These are phyloP conservation scores for Sigmodon hispidus DNA, from an alignment of 2,113 vertebrate species.

Conservation along the genomic window DNA sequence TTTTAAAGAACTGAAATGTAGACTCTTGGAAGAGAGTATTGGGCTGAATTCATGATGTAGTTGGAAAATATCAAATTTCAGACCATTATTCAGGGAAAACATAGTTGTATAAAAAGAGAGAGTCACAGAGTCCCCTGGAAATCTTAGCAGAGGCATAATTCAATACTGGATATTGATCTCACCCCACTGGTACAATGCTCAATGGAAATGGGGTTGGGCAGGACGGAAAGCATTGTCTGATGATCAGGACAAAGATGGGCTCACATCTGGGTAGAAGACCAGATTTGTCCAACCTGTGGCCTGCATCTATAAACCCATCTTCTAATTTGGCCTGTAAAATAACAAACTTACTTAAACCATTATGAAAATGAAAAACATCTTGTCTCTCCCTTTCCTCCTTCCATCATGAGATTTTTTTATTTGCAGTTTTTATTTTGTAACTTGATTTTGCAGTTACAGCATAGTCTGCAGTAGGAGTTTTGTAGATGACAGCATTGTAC, in stretches of 20 bases:
- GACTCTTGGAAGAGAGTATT: background rate
- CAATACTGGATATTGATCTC: background rate
- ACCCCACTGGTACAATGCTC: background rate
- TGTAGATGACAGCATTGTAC: background rate
- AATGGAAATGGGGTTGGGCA: background rate
- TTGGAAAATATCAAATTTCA: constrained; percentile 40
- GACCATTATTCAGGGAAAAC: background rate
- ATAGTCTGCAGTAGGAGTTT: background rate
- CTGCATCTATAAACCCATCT: background rate
- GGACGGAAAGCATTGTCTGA: background rate
- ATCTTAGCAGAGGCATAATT: background rate
- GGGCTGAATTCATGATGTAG: background rate
- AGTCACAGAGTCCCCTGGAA: background rate
- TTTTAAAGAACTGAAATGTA: background rate
- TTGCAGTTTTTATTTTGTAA: background rate
- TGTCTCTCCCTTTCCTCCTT: background rate
- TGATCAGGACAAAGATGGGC: background rate
- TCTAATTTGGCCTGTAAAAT: background rate
- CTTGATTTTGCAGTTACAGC: background rate
- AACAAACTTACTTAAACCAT: background rate
- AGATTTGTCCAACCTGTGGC: background rate
- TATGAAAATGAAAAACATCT: background rate
- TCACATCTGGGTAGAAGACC: too few species aligned
- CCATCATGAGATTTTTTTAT: background rate
- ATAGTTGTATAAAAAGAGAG: background rate